These are phyloP conservation scores for Archaeoteleia sp. DNA, from an alignment of 2,888 invertebrate species.

Conservation along the genomic window DNA sequence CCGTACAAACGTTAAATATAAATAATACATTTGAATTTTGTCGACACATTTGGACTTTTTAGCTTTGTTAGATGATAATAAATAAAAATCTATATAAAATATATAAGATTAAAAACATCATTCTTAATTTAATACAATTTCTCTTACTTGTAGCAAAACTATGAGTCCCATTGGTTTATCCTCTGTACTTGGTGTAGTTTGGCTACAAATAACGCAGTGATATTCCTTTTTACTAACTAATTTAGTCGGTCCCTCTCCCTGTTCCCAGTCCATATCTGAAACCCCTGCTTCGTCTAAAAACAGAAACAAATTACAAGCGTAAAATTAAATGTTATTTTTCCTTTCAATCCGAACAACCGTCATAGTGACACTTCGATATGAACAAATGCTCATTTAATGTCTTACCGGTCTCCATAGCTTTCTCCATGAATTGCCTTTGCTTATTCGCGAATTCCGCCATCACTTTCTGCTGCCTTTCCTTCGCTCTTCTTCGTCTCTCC, in stretches of 20 bases:
- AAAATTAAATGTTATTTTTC: too few relatives aligned
- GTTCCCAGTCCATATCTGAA: constrained; percentile 81
- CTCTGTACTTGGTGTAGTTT: constrained; percentile 89
- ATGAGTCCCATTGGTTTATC: constrained; percentile 92
- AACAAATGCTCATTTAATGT: too few relatives aligned
- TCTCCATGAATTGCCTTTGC: constrained; percentile 93
- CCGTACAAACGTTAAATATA: too few relatives aligned
- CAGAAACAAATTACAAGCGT: constrained; percentile 6
- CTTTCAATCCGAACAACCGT: too few relatives aligned
- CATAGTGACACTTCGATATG: too few relatives aligned
- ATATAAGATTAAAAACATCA: too few relatives aligned
- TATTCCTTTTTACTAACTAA: constrained; percentile 81
- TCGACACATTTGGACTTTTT: too few relatives aligned
- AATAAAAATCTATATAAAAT: background rate
- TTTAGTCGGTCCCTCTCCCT: constrained; percentile 78
- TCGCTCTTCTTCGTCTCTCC: constrained; percentile 88
- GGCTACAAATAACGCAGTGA: constrained; percentile 97
- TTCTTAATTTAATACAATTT: too few relatives aligned
- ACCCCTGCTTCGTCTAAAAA: constrained; percentile 72
- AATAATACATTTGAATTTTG: too few relatives aligned
- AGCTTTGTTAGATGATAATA: too few relatives aligned
- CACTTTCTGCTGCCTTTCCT: constrained; percentile 92
- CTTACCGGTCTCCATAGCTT: constrained; percentile 80
- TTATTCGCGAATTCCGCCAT: constrained; percentile 95
- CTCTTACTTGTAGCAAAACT: constrained; percentile 87